Evolutionary conservation across 2,797 vertebrate genomes (phyloP).

Genomic region (Cossypha niveicapilla): DNA sequence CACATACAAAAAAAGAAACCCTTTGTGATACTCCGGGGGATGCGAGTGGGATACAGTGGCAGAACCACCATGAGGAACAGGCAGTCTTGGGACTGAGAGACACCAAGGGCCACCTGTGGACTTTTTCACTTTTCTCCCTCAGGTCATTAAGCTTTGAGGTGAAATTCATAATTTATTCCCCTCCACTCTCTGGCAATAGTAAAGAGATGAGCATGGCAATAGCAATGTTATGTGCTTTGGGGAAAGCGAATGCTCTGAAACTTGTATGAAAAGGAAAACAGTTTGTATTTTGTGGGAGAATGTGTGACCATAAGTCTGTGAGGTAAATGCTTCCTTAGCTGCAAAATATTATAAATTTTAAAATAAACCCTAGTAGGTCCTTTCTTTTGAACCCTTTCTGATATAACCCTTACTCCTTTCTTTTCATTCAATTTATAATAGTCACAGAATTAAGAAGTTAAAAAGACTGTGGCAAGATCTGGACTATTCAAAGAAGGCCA

Average conservation of each 20-base stretch:
- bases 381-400: not conserved
- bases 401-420: not conserved
- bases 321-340: constrained; percentile 1
- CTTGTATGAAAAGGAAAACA: not conserved
- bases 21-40: not conserved
- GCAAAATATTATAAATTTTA: not conserved
- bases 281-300: not conserved
- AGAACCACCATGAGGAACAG: not conserved
- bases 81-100: not conserved
- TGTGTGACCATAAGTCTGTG: not conserved
- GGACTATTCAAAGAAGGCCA: not conserved
- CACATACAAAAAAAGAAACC: not conserved
- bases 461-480: not conserved
- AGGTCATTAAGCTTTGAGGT: not conserved
- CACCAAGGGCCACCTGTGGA: not conserved
- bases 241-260: not conserved
- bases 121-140: not conserved
- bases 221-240: not conserved
- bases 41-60: not conserved
- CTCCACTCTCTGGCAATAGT: not conserved
- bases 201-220: not conserved
- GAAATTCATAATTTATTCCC: not conserved
- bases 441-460: not conserved
- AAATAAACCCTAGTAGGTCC: not conserved
- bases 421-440: not conserved